These are phyloP conservation scores for Gopherus evgoodei DNA, from an alignment of 2,113 vertebrate genomes.

Conservation along the genomic window DNA sequence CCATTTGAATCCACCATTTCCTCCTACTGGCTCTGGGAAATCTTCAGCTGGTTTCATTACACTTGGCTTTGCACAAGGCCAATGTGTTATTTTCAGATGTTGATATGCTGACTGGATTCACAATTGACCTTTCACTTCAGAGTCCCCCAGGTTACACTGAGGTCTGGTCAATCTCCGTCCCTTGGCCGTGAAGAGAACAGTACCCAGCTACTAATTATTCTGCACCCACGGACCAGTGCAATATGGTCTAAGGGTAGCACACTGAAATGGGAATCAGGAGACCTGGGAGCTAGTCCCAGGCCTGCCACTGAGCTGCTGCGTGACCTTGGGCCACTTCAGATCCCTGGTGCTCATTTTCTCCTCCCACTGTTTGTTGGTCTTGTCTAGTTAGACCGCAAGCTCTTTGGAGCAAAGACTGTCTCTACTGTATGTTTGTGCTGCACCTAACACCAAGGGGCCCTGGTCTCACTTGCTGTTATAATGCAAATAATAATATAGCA, in stretches of 20 bases:
- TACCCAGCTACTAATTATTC: not conserved
- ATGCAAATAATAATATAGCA: not conserved
- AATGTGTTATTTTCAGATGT: not conserved
- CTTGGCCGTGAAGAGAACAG: not conserved
- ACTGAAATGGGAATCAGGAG: not conserved
- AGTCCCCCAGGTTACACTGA: not conserved
- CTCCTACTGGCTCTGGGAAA: not conserved
- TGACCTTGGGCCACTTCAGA: not conserved
- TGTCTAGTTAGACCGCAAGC: not conserved
- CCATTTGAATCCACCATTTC: not conserved
- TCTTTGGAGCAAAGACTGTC: not conserved
- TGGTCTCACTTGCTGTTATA: not conserved
- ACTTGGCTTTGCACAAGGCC: not conserved
- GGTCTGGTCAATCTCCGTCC: not conserved
- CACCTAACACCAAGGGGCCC: not conserved
- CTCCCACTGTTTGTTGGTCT: not conserved
- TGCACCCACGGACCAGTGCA: not conserved
- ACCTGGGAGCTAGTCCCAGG: not conserved
- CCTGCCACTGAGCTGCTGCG: not conserved
- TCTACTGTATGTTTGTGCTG: not conserved
- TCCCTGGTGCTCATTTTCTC: not conserved
- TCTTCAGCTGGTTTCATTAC: not conserved
- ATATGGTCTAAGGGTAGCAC: not conserved
- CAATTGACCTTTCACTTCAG: too few species aligned
- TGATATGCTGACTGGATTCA: not conserved